Percentiles rank a stretch among this genome's conserved stretches.
Evolutionary conservation across 1,140 invertebrate species (phyloP).

Genomic region (Pteromalus puparum): DNA sequence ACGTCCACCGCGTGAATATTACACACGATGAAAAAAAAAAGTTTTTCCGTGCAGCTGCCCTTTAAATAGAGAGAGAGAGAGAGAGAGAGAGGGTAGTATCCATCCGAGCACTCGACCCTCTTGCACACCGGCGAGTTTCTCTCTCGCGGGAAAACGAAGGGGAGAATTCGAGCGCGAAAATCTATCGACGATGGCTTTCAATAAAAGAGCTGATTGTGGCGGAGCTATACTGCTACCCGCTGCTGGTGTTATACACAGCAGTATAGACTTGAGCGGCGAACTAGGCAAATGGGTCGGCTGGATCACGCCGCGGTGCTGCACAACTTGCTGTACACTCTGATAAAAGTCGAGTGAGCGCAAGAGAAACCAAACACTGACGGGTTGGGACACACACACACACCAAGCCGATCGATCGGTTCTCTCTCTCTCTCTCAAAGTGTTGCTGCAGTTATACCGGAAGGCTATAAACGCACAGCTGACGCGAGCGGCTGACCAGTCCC

Average conservation of each 20-base stretch:
- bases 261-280: slow-evolving; percentile 13
- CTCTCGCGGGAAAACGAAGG: slow-evolving; percentile 18
- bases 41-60: not conserved
- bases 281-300: slow-evolving; percentile 38
- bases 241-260: not conserved
- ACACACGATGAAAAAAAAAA: not conserved
- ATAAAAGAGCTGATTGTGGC: slow-evolving; percentile 35
- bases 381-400: too few relatives aligned
- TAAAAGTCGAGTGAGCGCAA: not conserved
- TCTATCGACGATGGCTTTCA: slow-evolving; percentile 31
- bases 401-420: not conserved
- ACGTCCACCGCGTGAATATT: not conserved
- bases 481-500: not conserved
- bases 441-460: not conserved
- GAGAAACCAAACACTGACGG: not conserved
- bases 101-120: slow-evolving; percentile 34
- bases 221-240: too few relatives aligned
- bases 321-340: slow-evolving; percentile 16
- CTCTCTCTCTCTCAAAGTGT: not conserved
- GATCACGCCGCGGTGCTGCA: slow-evolving; percentile 13
- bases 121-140: slow-evolving; percentile 34
- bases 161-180: slow-evolving; percentile 42
- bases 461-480: not conserved
- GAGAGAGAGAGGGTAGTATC: not conserved
- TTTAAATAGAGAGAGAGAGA: slow-evolving; percentile 27